phyloP scores from a whole-genome alignment of 2,888 invertebrate species.

The Lithophane semibrunnea region DNA sequence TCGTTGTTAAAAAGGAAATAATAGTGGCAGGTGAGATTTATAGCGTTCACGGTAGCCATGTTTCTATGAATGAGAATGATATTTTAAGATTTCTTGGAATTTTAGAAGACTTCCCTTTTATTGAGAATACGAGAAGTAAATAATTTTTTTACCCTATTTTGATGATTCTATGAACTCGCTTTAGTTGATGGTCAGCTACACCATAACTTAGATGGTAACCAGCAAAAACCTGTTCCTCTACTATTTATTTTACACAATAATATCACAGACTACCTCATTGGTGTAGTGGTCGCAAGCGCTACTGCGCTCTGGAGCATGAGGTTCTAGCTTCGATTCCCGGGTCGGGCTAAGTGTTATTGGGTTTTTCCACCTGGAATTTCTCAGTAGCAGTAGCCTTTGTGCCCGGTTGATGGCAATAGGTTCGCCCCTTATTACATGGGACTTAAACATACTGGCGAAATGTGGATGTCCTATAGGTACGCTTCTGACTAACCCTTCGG shows the following conservation, averaged over 20 bases:
- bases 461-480: background rate
- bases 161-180: background rate
- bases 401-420: background rate
- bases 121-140: background rate
- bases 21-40: slow-evolving; percentile 20
- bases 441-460: background rate
- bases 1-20: slow-evolving; percentile 16
- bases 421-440: background rate
- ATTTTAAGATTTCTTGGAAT: slow-evolving; percentile 4
- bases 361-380: background rate
- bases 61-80: slow-evolving; percentile 25
- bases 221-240: background rate
- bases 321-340: background rate
- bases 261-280: background rate
- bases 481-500: background rate
- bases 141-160: background rate
- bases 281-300: background rate
- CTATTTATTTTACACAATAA: background rate
- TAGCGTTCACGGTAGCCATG: slow-evolving; percentile 3
- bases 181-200: too few species aligned
- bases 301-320: too few species aligned
- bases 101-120: background rate
- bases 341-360: background rate
- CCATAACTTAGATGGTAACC: background rate
- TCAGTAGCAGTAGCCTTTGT: background rate